These are phyloP conservation scores for Saccostrea cuccullata DNA, from an alignment of 1,140 invertebrate genomes.

Conservation along the genomic window DNA sequence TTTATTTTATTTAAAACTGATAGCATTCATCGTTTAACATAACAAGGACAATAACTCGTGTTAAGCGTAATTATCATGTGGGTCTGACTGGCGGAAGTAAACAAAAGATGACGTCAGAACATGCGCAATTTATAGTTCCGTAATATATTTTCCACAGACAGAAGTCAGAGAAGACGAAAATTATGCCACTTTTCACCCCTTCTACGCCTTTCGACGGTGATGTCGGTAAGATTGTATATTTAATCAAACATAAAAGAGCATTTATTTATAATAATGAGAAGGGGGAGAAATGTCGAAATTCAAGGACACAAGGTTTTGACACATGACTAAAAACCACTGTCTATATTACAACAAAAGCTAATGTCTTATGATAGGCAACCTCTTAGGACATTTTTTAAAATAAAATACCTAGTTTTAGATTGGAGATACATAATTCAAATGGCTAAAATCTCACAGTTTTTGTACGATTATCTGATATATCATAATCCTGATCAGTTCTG, in stretches of 20 bases:
- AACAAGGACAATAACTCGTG: neutral
- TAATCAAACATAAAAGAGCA: neutral
- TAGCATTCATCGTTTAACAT: too few species aligned
- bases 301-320: neutral
- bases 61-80: conserved; percentile 26
- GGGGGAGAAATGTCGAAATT: neutral
- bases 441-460: too few species aligned
- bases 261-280: neutral
- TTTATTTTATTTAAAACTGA: too few species aligned
- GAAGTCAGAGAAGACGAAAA: conserved; percentile 41
- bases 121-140: conserved; percentile 24
- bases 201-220: conserved; percentile 86
- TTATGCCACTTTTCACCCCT: conserved; percentile 82
- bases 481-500: too few species aligned
- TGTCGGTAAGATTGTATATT: conserved; percentile 82
- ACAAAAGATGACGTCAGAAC: conserved; percentile 41
- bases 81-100: conserved; percentile 42
- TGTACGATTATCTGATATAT: too few species aligned
- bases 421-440: too few species aligned
- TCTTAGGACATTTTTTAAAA: too few species aligned
- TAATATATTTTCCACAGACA: conserved; percentile 36
- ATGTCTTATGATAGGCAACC: too few species aligned
- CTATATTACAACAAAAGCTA: neutral
- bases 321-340: neutral
- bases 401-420: too few species aligned